phyloP scores from a whole-genome alignment of 92 coral and sea anemone species.

The Palythoa grandis region DNA sequence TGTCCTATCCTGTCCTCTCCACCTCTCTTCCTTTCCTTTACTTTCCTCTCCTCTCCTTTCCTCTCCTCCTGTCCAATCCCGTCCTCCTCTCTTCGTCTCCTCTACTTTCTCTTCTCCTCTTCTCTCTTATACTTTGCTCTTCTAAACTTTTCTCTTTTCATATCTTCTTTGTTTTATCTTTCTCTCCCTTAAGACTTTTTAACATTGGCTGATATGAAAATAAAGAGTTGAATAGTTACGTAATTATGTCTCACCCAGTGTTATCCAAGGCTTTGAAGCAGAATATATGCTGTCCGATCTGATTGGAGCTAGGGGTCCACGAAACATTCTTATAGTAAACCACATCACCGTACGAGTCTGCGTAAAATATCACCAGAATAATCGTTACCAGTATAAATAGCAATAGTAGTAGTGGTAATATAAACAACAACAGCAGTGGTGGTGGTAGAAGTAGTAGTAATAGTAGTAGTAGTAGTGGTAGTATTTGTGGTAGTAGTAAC shows the following conservation, averaged over 20 bases:
- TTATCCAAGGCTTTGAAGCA: slow-evolving; percentile 63
- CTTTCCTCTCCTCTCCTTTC: not conserved
- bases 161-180: not conserved
- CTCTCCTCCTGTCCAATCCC: not conserved
- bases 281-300: slow-evolving; percentile 58
- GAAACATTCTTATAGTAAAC: slow-evolving; percentile 52
- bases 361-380: not conserved
- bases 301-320: slow-evolving; percentile 55
- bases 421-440: no score
- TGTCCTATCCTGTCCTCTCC: no score
- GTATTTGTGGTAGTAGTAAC: no score
- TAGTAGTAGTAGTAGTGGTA: no score
- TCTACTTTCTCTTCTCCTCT: no score
- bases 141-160: no score
- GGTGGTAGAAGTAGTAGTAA: no score
- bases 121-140: no score
- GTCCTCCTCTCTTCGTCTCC: no score
- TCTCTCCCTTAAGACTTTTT: not conserved
- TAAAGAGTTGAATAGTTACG: not conserved
- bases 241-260: slow-evolving; percentile 11
- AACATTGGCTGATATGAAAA: not conserved
- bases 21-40: not conserved
- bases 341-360: slow-evolving; percentile 38
- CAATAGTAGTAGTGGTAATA: not conserved
- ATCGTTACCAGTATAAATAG: not conserved